A percentile compares a stretch with the other conserved stretches of the same genome.
Conservation (phyloP, 2,888 invertebrate genomes). For the Gasteruption jaculator region DNA sequence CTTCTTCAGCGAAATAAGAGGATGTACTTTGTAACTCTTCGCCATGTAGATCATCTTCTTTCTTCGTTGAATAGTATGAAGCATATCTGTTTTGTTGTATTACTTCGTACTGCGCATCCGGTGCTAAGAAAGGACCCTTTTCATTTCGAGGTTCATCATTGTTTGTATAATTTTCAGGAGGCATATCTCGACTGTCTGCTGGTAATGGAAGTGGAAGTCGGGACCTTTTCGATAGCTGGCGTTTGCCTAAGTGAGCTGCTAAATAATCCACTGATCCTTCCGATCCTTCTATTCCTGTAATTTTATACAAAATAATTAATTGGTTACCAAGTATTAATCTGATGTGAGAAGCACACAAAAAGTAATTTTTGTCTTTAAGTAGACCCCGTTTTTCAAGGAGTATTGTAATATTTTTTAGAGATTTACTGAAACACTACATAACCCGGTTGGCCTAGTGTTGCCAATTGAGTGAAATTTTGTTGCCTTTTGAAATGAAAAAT, state of each 20-base stretch:
- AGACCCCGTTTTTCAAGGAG: too few relatives aligned
- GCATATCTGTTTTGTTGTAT: slow-evolving; percentile 52
- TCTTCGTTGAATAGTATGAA: slow-evolving; percentile 36
- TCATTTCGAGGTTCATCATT: slow-evolving; percentile 40
- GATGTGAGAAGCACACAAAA: too few relatives aligned
- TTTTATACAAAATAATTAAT: too few relatives aligned
- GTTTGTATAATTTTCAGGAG: slow-evolving; percentile 38
- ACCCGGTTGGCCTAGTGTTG: too few relatives aligned
- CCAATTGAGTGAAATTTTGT: too few relatives aligned
- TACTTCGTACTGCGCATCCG: slow-evolving; percentile 63
- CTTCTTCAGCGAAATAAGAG: slow-evolving; percentile 29
- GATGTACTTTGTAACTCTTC: slow-evolving; percentile 37
- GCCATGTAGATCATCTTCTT: too few relatives aligned
- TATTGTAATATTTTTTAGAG: too few relatives aligned
- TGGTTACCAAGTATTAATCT: too few relatives aligned
- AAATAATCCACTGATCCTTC: slow-evolving; percentile 60
- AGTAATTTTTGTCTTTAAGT: too few relatives aligned
- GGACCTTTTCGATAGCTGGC: slow-evolving; percentile 60
- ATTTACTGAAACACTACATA: too few relatives aligned
- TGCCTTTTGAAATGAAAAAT: too few relatives aligned
- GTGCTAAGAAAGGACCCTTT: slow-evolving; percentile 55
- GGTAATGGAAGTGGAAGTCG: slow-evolving; percentile 50
- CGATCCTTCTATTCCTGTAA: slow-evolving; percentile 32
- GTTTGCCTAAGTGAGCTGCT: slow-evolving; percentile 56
- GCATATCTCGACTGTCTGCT: slow-evolving; percentile 30